Evolutionary conservation across 2,113 vertebrate species (phyloP), one percentile per base, ranked within the genome.

Genomic region (Scomber colias): DNA sequence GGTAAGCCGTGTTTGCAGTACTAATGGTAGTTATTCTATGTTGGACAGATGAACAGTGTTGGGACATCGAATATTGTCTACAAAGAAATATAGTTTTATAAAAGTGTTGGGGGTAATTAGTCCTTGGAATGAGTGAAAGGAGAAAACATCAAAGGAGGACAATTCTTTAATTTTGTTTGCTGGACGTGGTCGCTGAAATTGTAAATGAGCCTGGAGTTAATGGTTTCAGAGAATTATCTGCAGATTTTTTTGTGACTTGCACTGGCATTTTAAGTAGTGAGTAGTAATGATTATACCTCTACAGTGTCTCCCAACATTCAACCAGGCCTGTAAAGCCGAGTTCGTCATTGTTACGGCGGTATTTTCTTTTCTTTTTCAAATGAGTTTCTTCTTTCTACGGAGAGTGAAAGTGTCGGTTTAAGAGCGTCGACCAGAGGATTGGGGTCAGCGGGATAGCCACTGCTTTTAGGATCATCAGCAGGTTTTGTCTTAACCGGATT

Each of bases 401-500:
- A 46, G n/a, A 88, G 85, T 90, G 89, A 94, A 93, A 92, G 92
- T 93, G 89, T 89, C 48, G 2, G 63, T 74, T 66, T 93, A 85
- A 92, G 81, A 61, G 71, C 21, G 77, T 92, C 81, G 75, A 86
- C 87, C 83, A 71, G 80, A 87, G 92, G 90, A 96, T 93, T 93
- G 80, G 92, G 96, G 95, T 94, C 94, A 96, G 77, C 76, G 74
- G 84, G 92, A 93, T 92, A 92, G 95, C 88, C 89, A 79, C 90
- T 94, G 88, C 92, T 93, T 78, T 94, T 94, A 89, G 92, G 83
- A 93, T 95, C 95, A 95, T 95, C 95, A 96, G 93, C 95, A 95
- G 95, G 94, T 94, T 96, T 96, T 91, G 94, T 95, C 94, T 98
- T 96, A 98, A 95, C 92, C 93, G 96, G 97, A 97, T 98, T 97